Conservation (phyloP, 2,797 vertebrate genomes). For the Sebastes steindachneri region DNA sequence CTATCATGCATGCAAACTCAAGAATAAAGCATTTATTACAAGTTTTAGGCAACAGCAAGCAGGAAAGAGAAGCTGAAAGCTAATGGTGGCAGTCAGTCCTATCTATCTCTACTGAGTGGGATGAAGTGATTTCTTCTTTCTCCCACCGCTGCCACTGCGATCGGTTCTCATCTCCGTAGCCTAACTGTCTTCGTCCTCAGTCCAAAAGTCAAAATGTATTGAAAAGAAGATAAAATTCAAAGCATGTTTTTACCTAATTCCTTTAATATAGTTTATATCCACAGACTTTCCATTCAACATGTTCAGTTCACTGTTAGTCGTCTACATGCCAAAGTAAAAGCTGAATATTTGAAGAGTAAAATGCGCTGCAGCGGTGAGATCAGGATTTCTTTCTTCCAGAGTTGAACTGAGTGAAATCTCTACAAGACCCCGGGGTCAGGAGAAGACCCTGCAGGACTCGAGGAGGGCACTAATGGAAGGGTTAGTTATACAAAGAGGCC, state of each 20-base stretch:
- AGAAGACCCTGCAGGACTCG: not conserved
- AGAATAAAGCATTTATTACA: not conserved
- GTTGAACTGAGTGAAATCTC: not conserved
- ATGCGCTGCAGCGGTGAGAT: not conserved
- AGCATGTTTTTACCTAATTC: not conserved
- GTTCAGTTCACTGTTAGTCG: not conserved
- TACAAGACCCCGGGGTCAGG: not conserved
- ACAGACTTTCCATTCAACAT: not conserved
- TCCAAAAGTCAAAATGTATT: too few species aligned
- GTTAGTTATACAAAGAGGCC: not conserved
- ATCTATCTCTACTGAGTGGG: too few species aligned
- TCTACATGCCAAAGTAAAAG: not conserved
- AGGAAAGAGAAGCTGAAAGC: not conserved
- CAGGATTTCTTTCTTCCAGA: not conserved
- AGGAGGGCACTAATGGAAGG: not conserved
- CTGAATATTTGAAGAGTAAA: not conserved
- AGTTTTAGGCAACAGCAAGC: not conserved
- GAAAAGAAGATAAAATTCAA: too few species aligned
- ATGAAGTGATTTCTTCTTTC: too few species aligned
- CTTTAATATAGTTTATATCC: not conserved
- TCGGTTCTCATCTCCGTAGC: too few species aligned
- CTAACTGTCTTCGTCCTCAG: rapidly evolving
- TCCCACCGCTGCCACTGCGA: too few species aligned
- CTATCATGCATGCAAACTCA: not conserved
- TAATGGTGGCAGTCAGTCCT: not conserved